phyloP scores from a whole-genome alignment of 2,888 invertebrate species.

The Megaustenia siamemsis region DNA sequence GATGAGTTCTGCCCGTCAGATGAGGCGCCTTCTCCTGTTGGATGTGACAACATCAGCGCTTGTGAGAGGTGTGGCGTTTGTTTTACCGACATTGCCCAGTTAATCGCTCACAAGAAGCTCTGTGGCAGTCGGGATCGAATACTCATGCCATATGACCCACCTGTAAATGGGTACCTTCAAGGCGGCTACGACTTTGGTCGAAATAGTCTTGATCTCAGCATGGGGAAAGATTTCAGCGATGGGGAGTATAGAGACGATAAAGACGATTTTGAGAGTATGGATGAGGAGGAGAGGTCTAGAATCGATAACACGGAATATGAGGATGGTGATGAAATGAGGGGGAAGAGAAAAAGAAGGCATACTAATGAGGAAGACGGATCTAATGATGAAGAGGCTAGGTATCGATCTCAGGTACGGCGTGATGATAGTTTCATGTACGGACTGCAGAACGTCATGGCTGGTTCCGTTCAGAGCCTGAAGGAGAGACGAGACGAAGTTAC shows the following conservation, averaged over 20 bases:
- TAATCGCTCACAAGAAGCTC: conserved; percentile 76
- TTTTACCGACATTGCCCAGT: conserved; percentile 74
- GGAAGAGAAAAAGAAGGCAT: conserved; percentile 13
- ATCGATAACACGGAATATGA: conserved; percentile 25
- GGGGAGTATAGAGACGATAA: conserved; percentile 40
- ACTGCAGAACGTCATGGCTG: conserved; percentile 20
- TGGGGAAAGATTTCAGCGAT: conserved; percentile 32
- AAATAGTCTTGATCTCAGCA: conserved; percentile 14
- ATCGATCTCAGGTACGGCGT: conserved; percentile 13
- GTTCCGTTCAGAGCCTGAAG: not conserved
- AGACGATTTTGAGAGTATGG: conserved; percentile 41
- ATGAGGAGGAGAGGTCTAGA: conserved; percentile 24
- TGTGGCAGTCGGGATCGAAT: conserved; percentile 64
- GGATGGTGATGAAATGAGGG: conserved; percentile 4
- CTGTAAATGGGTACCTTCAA: conserved; percentile 44
- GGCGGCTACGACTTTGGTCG: conserved; percentile 43
- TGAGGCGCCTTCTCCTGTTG: conserved; percentile 15
- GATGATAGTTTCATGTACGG: conserved; percentile 42
- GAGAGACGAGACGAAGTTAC: conserved; percentile 17
- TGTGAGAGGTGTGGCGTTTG: conserved; percentile 79
- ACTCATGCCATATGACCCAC: conserved; percentile 51
- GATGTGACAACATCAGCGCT: conserved; percentile 29
- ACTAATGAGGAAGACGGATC: conserved; percentile 56
- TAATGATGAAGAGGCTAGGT: conserved; percentile 55
- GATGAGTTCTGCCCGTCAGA: conserved; percentile 45